A percentile compares a stretch with the other conserved stretches of the same genome.
Conservation (phyloP, 2,113 vertebrate genomes). For the Propithecus coquereli region DNA sequence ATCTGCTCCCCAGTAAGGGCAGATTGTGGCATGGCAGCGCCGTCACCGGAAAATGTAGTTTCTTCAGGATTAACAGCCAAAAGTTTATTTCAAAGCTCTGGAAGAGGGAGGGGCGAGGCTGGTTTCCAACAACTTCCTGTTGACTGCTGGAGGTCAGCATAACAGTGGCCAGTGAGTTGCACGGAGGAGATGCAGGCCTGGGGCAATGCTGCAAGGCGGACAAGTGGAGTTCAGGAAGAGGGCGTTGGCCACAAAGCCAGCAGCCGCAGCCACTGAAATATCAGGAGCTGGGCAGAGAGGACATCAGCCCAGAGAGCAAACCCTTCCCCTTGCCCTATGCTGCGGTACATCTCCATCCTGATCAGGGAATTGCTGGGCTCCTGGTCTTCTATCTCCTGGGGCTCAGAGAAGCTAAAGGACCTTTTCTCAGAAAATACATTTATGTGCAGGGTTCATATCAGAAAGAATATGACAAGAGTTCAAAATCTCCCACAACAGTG, state of each 20-base stretch:
- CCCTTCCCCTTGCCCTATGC: accelerated
- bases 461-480: not conserved
- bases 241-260: not conserved
- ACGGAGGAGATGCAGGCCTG: not conserved
- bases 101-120: not conserved
- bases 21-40: not conserved
- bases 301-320: not conserved
- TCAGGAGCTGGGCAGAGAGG: not conserved
- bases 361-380: not conserved
- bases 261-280: not conserved
- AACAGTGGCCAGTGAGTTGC: accelerated
- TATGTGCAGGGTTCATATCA: not conserved
- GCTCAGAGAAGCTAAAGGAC: not conserved
- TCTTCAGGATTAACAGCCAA: not conserved
- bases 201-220: not conserved
- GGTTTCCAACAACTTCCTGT: not conserved
- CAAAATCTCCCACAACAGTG: not conserved
- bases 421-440: not conserved
- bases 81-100: not conserved
- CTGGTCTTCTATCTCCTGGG: not conserved
- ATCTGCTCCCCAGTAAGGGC: not conserved
- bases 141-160: not conserved
- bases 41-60: not conserved
- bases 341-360: not conserved
- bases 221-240: not conserved